These are phyloP conservation scores for Sinodicranocentrus sp. DNA, from an alignment of 2,888 invertebrate species.

Conservation along the genomic window DNA sequence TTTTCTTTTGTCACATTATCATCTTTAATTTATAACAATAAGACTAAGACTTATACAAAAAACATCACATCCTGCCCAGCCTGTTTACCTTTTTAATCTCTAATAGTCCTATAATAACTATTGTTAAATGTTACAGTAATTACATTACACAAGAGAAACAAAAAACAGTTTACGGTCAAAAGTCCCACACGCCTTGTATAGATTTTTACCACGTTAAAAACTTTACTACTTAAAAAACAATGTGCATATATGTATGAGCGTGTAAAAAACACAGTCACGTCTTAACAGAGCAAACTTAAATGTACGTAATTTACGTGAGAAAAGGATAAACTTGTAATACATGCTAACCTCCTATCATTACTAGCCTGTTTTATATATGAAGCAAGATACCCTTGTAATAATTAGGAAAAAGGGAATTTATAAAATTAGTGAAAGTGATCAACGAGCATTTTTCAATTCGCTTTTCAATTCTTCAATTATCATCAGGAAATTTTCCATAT, in stretches of 20 bases:
- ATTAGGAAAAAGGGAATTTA: neutral
- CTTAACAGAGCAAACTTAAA: too few relatives aligned
- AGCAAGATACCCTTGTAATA: slow-evolving; percentile 3
- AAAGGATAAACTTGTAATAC: neutral
- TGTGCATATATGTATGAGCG: neutral
- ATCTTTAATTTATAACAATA: slow-evolving; percentile 31
- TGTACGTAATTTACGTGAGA: too few relatives aligned
- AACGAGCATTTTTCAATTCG: too few relatives aligned
- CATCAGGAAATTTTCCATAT: too few relatives aligned
- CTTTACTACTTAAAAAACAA: neutral
- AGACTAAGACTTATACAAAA: slow-evolving; percentile 68
- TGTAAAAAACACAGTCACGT: neutral
- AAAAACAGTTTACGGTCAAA: slow-evolving; percentile 31
- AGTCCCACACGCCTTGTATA: slow-evolving; percentile 64
- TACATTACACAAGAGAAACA: neutral
- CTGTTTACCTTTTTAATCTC: slow-evolving; percentile 67
- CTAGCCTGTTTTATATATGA: slow-evolving; percentile 24
- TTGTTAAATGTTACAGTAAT: slow-evolving; percentile 4
- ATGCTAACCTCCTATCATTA: neutral
- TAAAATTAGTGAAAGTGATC: neutral
- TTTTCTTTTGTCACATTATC: neutral
- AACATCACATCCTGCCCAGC: slow-evolving; percentile 70
- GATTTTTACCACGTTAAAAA: slow-evolving; percentile 42
- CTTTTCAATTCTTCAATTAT: too few relatives aligned
- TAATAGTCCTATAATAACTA: neutral